Evolutionary conservation across 2,113 vertebrate species (phyloP).

Genomic region (Misgurnus anguillicaudatus): DNA sequence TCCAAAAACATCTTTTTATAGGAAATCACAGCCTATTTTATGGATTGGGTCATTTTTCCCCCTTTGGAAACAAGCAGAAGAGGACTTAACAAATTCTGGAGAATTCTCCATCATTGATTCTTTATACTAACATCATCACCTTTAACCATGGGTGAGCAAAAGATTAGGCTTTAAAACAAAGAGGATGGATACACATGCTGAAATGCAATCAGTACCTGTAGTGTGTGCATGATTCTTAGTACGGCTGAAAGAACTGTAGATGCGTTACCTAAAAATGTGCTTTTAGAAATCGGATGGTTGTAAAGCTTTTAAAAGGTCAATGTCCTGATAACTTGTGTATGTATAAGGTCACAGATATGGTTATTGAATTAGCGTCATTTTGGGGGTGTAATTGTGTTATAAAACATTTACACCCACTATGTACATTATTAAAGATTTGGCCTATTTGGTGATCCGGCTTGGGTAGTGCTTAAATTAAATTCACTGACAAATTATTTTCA

Average conservation of each 20-base stretch:
- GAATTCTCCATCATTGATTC: neutral
- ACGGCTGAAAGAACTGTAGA: slow-evolving; percentile 6
- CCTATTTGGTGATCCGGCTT: slow-evolving; percentile 1
- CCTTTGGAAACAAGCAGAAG: neutral
- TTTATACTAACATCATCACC: neutral
- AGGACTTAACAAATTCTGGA: no score
- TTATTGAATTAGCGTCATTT: neutral
- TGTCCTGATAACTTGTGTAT: slow-evolving; percentile 2
- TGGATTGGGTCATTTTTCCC: slow-evolving; percentile 1
- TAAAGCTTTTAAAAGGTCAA: slow-evolving; percentile 30
- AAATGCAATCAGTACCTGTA: slow-evolving; percentile 20
- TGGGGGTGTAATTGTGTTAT: neutral
- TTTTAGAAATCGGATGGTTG: slow-evolving; percentile 7
- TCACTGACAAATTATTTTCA: neutral
- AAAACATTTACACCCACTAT: neutral
- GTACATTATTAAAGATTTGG: slow-evolving; percentile 8
- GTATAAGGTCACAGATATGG: neutral
- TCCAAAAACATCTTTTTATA: slow-evolving; percentile 16
- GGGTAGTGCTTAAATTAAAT: neutral
- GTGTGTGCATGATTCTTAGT: slow-evolving; percentile 24
- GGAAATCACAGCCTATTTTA: slow-evolving; percentile 1
- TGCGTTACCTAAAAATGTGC: neutral
- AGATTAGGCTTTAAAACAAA: neutral
- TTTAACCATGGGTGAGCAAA: slow-evolving; percentile 7
- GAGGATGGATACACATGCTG: neutral